Evolutionary conservation across 2,797 vertebrate genomes (phyloP).

Genomic region (Acanthiza pusilla): DNA sequence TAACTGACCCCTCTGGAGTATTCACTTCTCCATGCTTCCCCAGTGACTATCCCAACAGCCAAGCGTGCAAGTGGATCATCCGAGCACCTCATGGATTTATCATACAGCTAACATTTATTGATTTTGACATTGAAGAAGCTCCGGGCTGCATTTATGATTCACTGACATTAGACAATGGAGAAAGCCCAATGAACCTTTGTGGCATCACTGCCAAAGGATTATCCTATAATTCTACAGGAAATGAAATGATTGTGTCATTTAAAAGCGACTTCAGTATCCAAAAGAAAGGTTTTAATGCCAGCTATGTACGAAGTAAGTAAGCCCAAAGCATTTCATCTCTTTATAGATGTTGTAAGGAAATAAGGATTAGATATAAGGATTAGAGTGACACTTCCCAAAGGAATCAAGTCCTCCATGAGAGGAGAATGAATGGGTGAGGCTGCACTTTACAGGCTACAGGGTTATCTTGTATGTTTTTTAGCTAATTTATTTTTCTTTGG

Average conservation of each 20-base stretch:
- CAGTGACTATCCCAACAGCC: slow-evolving; percentile 84
- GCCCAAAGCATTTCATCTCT: not conserved
- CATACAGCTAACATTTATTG: slow-evolving; percentile 89
- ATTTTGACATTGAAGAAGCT: slow-evolving; percentile 95
- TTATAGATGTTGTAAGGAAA: not conserved
- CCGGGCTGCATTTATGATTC: slow-evolving; percentile 91
- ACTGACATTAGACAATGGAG: slow-evolving; percentile 83
- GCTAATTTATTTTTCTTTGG: not conserved
- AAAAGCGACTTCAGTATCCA: slow-evolving; percentile 94
- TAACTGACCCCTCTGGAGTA: slow-evolving; percentile 79
- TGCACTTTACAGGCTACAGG: not conserved
- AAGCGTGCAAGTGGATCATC: slow-evolving; percentile 86
- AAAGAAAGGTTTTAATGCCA: slow-evolving; percentile 93
- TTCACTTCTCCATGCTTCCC: slow-evolving; percentile 94
- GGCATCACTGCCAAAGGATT: slow-evolving; percentile 91
- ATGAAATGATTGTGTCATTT: slow-evolving; percentile 89
- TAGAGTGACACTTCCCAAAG: not conserved
- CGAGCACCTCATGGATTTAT: slow-evolving; percentile 89
- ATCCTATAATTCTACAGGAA: slow-evolving; percentile 90
- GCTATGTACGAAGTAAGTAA: slow-evolving; percentile 90
- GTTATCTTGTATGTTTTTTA: not conserved
- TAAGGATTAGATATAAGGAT: not conserved
- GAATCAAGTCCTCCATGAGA: not conserved
- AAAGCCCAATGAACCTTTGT: slow-evolving; percentile 81
- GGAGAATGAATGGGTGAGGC: not conserved